A percentile compares a stretch with the other conserved stretches of the same genome.
Evolutionary conservation across 2,113 vertebrate species (phyloP).

Genomic region (Urocolius indicus): DNA sequence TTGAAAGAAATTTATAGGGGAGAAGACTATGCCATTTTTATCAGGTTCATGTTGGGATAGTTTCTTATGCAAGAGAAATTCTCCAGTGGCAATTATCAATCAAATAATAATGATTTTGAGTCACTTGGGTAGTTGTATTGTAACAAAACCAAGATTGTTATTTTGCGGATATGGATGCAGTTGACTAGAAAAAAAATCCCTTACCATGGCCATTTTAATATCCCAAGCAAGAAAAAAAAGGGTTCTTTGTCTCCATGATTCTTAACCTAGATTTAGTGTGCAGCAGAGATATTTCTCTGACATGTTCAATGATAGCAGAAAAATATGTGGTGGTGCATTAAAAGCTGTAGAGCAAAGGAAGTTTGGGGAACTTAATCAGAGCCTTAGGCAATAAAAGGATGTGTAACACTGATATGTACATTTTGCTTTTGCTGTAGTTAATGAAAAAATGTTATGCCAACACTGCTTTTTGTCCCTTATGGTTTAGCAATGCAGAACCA

Average conservation of each 20-base stretch:
- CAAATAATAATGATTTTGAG: not conserved
- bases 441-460: constrained; percentile 64
- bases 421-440: constrained; percentile 58
- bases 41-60: not conserved
- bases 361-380: constrained; percentile 65
- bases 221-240: not conserved
- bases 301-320: constrained; percentile 51
- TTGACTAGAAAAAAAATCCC: not conserved
- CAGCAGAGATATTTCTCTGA: constrained; percentile 65
- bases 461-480: constrained; percentile 32
- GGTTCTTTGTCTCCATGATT: constrained; percentile 28
- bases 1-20: not conserved
- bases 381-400: constrained; percentile 54
- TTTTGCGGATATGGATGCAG: not conserved
- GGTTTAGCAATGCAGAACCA: constrained; percentile 57
- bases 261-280: constrained; percentile 58
- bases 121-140: not conserved
- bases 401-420: constrained; percentile 56
- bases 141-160: not conserved
- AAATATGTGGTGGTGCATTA: constrained; percentile 62
- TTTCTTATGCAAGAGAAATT: not conserved
- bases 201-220: not conserved
- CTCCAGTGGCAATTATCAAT: not conserved
- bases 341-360: constrained; percentile 60
- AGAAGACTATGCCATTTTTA: not conserved